A percentile compares a stretch with the other conserved stretches of the same genome.
Evolutionary conservation across 1,140 invertebrate genomes (phyloP).

Genomic region (Papilio xuthus): DNA sequence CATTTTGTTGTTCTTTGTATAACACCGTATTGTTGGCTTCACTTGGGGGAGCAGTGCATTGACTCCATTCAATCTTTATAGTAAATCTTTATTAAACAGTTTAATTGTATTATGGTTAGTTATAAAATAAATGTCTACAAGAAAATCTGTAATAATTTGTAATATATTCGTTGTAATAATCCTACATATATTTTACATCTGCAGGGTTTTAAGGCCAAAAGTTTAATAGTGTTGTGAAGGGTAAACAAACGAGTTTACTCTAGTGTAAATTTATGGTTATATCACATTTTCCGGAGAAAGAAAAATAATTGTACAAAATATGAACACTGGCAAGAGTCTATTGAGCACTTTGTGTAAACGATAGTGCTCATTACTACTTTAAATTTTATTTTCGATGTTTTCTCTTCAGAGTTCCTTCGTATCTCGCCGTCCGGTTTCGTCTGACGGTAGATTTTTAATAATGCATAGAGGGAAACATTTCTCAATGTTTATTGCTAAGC

Average conservation of each 20-base stretch:
- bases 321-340: too few species aligned
- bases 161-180: too few species aligned
- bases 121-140: too few species aligned
- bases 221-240: too few species aligned
- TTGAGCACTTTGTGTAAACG: too few species aligned
- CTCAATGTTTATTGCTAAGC: constrained; percentile 29
- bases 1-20: constrained; percentile 15
- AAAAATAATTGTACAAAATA: too few species aligned
- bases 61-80: neutral
- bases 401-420: neutral
- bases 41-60: neutral
- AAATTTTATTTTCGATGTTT: neutral
- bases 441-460: constrained; percentile 15
- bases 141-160: too few species aligned
- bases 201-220: too few species aligned
- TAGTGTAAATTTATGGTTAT: too few species aligned
- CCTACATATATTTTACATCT: too few species aligned
- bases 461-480: constrained; percentile 22
- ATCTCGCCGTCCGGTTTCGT: neutral
- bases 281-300: too few species aligned
- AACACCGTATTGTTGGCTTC: neutral
- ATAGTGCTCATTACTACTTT: neutral
- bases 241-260: too few species aligned
- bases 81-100: neutral
- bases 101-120: neutral